These are phyloP conservation scores for Percopsis transmontana DNA, from an alignment of 2,113 vertebrate species.

Conservation along the genomic window DNA sequence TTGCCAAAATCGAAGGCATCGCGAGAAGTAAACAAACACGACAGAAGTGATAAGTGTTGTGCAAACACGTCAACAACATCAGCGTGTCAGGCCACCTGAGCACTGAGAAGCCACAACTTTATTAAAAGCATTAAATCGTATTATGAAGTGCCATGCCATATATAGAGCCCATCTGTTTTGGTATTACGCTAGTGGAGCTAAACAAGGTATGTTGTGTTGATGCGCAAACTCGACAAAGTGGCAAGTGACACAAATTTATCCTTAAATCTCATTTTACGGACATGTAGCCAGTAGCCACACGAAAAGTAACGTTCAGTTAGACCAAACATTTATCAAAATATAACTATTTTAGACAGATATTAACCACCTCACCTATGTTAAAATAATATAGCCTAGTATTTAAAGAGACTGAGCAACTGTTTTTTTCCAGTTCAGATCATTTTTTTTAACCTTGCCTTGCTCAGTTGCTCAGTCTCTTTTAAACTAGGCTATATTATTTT, in stretches of 20 bases:
- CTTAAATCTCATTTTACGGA: neutral
- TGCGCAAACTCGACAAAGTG: neutral
- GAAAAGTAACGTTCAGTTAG: neutral
- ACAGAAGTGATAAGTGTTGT: conserved; percentile 82
- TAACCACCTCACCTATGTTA: conserved; percentile 19
- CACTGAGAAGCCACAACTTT: conserved; percentile 65
- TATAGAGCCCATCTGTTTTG: conserved; percentile 28
- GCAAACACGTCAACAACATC: conserved; percentile 81
- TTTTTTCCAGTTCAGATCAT: too few species aligned
- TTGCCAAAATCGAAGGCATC: conserved; percentile 77
- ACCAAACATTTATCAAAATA: conserved; percentile 11
- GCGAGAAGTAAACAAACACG: conserved; percentile 79
- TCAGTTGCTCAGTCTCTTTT: too few species aligned
- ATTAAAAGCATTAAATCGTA: conserved; percentile 63
- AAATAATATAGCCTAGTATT: neutral
- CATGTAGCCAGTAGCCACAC: neutral
- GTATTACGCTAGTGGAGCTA: conserved; percentile 31
- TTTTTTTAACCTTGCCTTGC: too few species aligned
- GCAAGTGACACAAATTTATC: neutral
- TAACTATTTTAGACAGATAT: conserved; percentile 41
- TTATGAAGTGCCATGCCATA: conserved; percentile 43
- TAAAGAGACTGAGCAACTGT: too few species aligned
- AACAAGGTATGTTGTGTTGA: conserved; percentile 21
- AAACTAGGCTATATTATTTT: neutral
- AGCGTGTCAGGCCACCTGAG: conserved; percentile 66